These are phyloP conservation scores for Zaprionus ornatus DNA, from an alignment of 1,140 invertebrate species.

Conservation along the genomic window DNA sequence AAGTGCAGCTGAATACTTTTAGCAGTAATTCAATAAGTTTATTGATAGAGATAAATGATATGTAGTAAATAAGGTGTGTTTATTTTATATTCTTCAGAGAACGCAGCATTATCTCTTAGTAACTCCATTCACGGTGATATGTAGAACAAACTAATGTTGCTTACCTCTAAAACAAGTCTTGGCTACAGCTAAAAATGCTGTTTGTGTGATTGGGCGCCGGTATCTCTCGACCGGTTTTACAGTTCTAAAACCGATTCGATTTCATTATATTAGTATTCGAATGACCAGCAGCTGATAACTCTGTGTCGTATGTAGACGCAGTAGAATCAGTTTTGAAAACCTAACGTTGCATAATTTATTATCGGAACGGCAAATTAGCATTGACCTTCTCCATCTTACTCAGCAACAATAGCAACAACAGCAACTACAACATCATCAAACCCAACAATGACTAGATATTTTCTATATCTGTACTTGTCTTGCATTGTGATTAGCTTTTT, in stretches of 20 bases:
- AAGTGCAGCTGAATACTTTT: background rate
- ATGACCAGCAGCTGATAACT: constrained; percentile 33
- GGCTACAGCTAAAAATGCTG: background rate
- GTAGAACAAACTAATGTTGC: constrained; percentile 19
- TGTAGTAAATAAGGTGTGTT: background rate
- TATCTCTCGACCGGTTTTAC: constrained; percentile 47
- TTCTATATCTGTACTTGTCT: constrained; percentile 22
- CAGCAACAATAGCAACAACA: constrained; percentile 33
- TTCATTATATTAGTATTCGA: constrained; percentile 11
- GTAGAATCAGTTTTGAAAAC: constrained; percentile 34
- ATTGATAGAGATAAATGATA: background rate
- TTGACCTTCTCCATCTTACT: constrained; percentile 62
- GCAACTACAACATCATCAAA: constrained; percentile 24
- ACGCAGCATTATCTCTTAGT: background rate
- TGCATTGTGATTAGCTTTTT: constrained; percentile 54
- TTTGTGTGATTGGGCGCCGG: background rate
- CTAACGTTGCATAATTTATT: constrained; percentile 47
- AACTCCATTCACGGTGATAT: background rate
- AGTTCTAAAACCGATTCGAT: constrained; percentile 45
- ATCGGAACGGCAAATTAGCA: constrained; percentile 56
- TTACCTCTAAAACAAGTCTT: constrained; percentile 16
- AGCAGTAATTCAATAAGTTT: background rate
- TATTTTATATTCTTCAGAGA: background rate
- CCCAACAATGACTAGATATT: constrained; percentile 37
- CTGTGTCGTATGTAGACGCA: constrained; percentile 21